A percentile compares a stretch with the other conserved stretches of the same genome.
phyloP scores from a whole-genome alignment of 1,140 invertebrate genomes.

The Eumaeus atala region DNA sequence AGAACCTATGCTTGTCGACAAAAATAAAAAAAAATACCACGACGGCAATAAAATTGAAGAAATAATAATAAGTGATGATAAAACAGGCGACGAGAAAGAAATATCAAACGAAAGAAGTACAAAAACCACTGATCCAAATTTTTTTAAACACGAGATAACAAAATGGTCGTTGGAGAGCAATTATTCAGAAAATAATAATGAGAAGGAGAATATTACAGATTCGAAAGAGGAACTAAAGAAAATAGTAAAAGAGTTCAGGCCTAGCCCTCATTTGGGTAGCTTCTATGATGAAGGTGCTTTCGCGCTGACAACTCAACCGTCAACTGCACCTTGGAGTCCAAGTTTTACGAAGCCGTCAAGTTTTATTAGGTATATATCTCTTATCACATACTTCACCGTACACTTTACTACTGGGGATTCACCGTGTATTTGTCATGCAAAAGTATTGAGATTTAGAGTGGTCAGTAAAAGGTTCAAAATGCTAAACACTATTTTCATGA shows the following conservation, averaged over 20 bases:
- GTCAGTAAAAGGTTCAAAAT: no score
- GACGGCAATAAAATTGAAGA: neutral
- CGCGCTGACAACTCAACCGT: constrained; percentile 21
- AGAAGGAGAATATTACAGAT: constrained; percentile 13
- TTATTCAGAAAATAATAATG: constrained; percentile 12
- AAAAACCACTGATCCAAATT: no score
- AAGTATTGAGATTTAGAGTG: no score
- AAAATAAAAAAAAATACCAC: neutral
- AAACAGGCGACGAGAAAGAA: neutral
- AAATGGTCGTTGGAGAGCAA: constrained; percentile 4
- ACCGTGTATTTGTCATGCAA: no score
- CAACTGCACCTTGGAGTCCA: constrained; percentile 19
- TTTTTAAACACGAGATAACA: constrained; percentile 10
- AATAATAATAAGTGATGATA: constrained; percentile 3
- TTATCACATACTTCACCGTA: no score
- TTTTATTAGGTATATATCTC: constrained; percentile 34
- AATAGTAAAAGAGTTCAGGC: constrained; percentile 42
- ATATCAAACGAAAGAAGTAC: neutral
- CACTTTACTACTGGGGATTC: no score
- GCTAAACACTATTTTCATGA: no score
- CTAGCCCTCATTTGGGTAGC: constrained; percentile 48
- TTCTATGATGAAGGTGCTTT: constrained; percentile 44
- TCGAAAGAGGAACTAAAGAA: constrained; percentile 24
- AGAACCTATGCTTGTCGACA: neutral
- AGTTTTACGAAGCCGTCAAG: constrained; percentile 25